These are phyloP conservation scores for Drosophila mimetica DNA, from an alignment of 2,888 invertebrate species.

Conservation along the genomic window DNA sequence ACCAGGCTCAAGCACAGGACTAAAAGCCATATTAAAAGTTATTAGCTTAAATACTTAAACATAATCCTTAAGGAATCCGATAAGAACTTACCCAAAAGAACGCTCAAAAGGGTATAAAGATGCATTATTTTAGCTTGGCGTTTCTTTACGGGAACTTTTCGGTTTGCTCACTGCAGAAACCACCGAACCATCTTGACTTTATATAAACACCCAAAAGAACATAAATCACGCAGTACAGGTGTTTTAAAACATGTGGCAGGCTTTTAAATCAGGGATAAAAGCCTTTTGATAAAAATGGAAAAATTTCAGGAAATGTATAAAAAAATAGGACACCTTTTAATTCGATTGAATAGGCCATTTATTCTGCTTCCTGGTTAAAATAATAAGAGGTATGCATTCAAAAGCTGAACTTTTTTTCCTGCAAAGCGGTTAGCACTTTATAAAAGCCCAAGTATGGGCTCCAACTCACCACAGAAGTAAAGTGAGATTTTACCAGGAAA, in stretches of 20 bases:
- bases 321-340: constrained; percentile 12
- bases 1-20: constrained; percentile 18
- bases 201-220: constrained; percentile 15
- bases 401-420: not conserved
- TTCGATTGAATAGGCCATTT: not conserved
- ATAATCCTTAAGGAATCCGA: no score
- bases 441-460: constrained; percentile 15
- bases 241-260: constrained; percentile 11
- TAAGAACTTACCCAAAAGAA: constrained; percentile 30
- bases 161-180: constrained; percentile 12
- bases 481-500: not conserved
- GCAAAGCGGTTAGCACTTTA: constrained; percentile 4
- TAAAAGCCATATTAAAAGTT: not conserved
- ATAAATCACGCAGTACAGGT: not conserved
- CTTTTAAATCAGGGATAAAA: constrained; percentile 9
- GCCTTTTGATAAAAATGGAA: not conserved
- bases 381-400: not conserved
- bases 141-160: constrained; percentile 5
- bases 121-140: constrained; percentile 28
- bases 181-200: constrained; percentile 5
- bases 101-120: constrained; percentile 23
- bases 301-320: constrained; percentile 4
- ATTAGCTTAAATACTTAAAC: not conserved
- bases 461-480: constrained; percentile 7
- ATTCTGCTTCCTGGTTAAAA: constrained; percentile 2